Conservation (phyloP, 2,113 vertebrate genomes). For the Campylomormyrus numenius region DNA sequence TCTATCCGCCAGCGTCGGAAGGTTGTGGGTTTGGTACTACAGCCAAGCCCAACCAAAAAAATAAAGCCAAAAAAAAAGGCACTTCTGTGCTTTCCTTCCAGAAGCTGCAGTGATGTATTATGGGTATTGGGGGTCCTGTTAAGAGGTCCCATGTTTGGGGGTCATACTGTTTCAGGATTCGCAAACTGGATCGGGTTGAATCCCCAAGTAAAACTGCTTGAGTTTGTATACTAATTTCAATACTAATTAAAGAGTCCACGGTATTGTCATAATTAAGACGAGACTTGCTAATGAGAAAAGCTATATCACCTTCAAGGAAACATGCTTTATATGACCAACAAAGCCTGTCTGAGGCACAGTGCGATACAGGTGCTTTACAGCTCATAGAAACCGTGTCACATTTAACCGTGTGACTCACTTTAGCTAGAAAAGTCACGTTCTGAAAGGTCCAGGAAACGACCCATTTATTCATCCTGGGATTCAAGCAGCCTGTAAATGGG, state of each 20-base stretch:
- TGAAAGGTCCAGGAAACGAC: neutral
- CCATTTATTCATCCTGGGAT: neutral
- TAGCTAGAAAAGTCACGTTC: conserved; percentile 8
- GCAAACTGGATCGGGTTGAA: neutral
- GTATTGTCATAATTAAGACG: neutral
- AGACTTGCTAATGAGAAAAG: neutral
- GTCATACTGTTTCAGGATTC: neutral
- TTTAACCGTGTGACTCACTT: neutral
- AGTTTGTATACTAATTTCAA: neutral
- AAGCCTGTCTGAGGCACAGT: neutral
- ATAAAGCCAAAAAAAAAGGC: neutral
- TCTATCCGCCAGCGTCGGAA: neutral
- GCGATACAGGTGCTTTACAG: neutral
- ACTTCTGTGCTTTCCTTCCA: neutral
- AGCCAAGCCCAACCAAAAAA: conserved; percentile 3
- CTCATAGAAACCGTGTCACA: neutral
- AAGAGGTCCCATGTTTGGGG: neutral
- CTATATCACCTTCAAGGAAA: neutral
- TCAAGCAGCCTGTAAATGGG: conserved; percentile 14
- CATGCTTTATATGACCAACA: neutral
- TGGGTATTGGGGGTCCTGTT: neutral
- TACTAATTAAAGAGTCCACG: neutral
- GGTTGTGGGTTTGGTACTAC: neutral
- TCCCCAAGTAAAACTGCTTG: neutral
- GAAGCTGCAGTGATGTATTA: conserved; percentile 2